Evolutionary conservation across 2,113 vertebrate genomes (phyloP).

Genomic region (Alethe castanea): DNA sequence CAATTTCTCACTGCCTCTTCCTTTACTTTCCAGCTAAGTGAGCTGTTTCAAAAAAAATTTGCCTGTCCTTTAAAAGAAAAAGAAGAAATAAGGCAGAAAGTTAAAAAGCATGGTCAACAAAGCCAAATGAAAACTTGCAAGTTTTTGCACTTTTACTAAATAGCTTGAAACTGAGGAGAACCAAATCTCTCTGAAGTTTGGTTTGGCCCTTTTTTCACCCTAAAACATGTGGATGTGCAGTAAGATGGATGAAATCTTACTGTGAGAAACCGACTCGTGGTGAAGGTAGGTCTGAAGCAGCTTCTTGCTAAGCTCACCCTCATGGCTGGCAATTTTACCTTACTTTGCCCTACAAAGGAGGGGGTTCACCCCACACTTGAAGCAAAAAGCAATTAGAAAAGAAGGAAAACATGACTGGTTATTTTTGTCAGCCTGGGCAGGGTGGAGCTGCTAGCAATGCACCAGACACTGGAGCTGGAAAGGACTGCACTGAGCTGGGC

Average conservation of each 20-base stretch:
- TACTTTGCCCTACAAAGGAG: neutral
- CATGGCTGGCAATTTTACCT: neutral
- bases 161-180: neutral
- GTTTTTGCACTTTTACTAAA: neutral
- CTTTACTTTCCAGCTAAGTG: neutral
- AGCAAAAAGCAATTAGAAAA: neutral
- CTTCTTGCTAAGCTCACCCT: neutral
- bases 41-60: neutral
- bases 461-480: neutral
- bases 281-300: neutral
- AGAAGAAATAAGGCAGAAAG: neutral
- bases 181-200: neutral
- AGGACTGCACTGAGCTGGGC: neutral
- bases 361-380: neutral
- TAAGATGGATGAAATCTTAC: neutral
- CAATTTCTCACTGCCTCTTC: neutral
- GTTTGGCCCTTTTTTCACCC: neutral
- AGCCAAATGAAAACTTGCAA: neutral
- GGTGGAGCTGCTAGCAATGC: neutral
- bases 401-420: neutral
- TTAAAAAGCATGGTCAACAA: neutral
- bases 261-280: accelerated
- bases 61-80: neutral
- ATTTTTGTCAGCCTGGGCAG: neutral
- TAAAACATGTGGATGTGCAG: neutral